Conservation (phyloP, 2,113 vertebrate species). For the Hippocampus zosterae region DNA sequence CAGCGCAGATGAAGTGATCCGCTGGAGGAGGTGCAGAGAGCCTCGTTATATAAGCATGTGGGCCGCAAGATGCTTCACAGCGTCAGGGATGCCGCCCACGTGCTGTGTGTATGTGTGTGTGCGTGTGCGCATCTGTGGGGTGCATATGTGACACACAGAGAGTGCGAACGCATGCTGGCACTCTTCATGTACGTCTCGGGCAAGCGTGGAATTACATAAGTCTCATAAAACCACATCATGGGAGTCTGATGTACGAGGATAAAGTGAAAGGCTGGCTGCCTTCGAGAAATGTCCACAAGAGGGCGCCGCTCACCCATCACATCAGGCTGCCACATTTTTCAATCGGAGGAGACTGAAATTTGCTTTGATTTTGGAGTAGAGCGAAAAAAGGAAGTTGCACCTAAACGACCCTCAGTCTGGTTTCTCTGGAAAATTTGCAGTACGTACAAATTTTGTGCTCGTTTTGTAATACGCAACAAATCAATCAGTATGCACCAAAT, state of each 20-base stretch:
- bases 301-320: slow-evolving; percentile 42
- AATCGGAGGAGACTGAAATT: slow-evolving; percentile 29
- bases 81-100: slow-evolving; percentile 59
- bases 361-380: slow-evolving; percentile 47
- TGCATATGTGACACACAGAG: slow-evolving; percentile 47
- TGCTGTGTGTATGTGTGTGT: slow-evolving; percentile 20
- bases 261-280: not conserved
- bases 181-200: not conserved
- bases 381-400: not conserved
- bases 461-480: not conserved
- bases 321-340: not conserved
- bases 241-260: not conserved
- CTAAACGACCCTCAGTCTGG: no score
- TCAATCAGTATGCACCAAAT: not conserved
- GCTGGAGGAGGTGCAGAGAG: slow-evolving; percentile 62
- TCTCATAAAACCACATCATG: not conserved
- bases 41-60: slow-evolving; percentile 72
- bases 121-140: slow-evolving; percentile 5
- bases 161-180: slow-evolving; percentile 38
- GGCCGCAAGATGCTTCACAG: slow-evolving; percentile 72
- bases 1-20: slow-evolving; percentile 57
- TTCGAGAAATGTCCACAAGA: slow-evolving; percentile 48
- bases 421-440: no score
- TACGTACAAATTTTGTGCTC: not conserved
- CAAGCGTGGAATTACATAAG: not conserved